Base-by-base conservation (phyloP, 2,797 vertebrate species). In the Prionace glauca region DNA sequence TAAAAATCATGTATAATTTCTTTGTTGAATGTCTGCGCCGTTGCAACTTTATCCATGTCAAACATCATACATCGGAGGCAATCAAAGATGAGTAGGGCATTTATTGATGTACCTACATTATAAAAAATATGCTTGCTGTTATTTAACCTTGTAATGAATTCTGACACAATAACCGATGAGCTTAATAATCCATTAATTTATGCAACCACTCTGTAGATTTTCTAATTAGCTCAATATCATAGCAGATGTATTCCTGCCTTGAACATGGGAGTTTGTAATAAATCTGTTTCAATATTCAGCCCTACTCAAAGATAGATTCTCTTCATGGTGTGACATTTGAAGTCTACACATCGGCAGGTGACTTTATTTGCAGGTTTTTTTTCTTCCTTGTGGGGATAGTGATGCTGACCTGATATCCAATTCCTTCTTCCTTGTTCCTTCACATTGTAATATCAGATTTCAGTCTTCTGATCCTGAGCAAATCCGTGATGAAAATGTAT, bases 191-290 rank as follows among this genome's bases (percentile, higher is more conserved):
- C 18, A 84, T 84, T 84, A 84, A 91, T 91, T 91, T 91, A 91
- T 91, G 32, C 36, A 29, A 16, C 32, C 56, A 91, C 32, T 62
- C 81, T 91, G 88, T 65, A 60, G 69, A 50, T 72, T 94, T 94
- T 94, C 92, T 72, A 72, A 71, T 69, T 94, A 72, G 65, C 20
- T 56, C 50, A 36, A 29, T 91, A 65, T 65, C 50, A 60, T 91
- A 56, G 67, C 36, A 71, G 67, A 91, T 91, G 88, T 91, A 91
- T 65, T 65, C 24, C 88, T 65, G 88, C 22, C 88, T 91, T 91
- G 60, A 91, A 16, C 60, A 91, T 26, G 65, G 88, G 60, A 71
- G 4, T 67, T 69, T 69, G 90, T 16, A 36, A 14, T 45, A 3
- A 45, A 72, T 72, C n/a, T 50, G 56, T 62, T 90, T n/a, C 26